Evolutionary conservation across 2,113 vertebrate species (phyloP), one percentile per base, ranked within the genome.

Genomic region (Microtus ochrogaster): DNA sequence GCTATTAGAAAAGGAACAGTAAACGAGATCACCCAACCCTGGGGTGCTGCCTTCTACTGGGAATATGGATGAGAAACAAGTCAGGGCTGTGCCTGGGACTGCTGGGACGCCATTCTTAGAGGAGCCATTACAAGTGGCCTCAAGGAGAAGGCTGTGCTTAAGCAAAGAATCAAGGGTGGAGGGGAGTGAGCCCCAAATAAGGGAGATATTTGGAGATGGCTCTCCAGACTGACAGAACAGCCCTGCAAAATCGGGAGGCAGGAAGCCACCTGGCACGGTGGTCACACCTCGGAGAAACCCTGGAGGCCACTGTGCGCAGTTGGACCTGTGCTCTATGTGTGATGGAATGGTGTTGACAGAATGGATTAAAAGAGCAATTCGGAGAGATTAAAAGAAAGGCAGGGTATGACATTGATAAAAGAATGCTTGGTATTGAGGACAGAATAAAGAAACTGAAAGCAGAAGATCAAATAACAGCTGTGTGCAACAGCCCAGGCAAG

Each of bases 31-130:
- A 5, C 19, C 76, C 30, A 17, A 26, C 65, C 47, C 30, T 41
- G 21, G 21, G 10, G n/a, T 44, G 9, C 7, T 22, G 44, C 49
- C 19, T 19, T n/a, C 81, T 78, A 61, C 47, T 17, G 39, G 70
- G 44, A 19, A 44, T 52, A 14, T 2, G 33, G 33, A 65, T 12
- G 6, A 39, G 66, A 49, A 41, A 66, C 5, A 70, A 77, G 55
- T 28, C 10, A 55, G 44, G 8, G 2, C 4, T 70, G 30, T 65
- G 28, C 7, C 8, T 2, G 21, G 1, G 0, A n/a, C 2, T 21
- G 33, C 39, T 39, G 77, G 21, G 82, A 28, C 14, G 8, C 33
- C 0, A 17, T 76, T 85, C 47, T 86, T 26, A 36, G 2, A 24
- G 10, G n/a, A 66, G 11, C 41, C 22, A 1, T 61, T 39, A 74